These are phyloP conservation scores for Ornithorhynchus anatinus DNA, from an alignment of 2,113 vertebrate species.

Conservation along the genomic window DNA sequence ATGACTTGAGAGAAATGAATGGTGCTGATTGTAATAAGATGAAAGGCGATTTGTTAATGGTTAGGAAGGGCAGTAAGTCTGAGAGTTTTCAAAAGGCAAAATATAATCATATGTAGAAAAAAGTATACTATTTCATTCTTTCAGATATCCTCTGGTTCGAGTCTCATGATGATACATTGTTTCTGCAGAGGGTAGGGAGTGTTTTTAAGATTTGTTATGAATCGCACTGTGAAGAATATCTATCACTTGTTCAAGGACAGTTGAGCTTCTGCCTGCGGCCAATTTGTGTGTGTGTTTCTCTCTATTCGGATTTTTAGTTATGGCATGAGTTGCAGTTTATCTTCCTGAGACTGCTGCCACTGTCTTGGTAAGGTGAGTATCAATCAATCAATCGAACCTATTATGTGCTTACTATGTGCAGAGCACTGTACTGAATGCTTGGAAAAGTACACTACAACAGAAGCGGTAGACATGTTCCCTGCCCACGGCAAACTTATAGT, in stretches of 20 bases:
- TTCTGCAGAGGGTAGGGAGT: slow-evolving; percentile 7
- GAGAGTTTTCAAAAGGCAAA: background rate
- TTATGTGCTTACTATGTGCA: no score
- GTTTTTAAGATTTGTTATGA: slow-evolving; percentile 19
- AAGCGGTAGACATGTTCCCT: no score
- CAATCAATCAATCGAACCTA: no score
- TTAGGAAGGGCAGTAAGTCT: background rate
- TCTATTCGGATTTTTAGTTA: slow-evolving; percentile 1
- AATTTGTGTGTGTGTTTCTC: background rate
- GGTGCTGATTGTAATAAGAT: background rate
- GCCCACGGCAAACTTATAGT: no score
- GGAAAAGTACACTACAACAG: no score
- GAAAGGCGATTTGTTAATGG: slow-evolving; percentile 4
- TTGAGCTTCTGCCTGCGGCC: slow-evolving; percentile 24
- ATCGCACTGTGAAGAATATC: background rate
- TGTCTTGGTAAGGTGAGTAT: background rate
- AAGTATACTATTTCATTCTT: background rate
- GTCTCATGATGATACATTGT: slow-evolving; percentile 1
- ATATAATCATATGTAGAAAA: background rate
- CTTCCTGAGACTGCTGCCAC: background rate
- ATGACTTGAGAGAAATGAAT: slow-evolving; percentile 10
- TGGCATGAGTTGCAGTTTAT: background rate
- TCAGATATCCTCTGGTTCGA: background rate
- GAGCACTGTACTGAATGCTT: no score
- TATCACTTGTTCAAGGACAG: slow-evolving; percentile 9